Conservation (phyloP, 2,888 invertebrate species). For the Sympetrum striolatum region DNA sequence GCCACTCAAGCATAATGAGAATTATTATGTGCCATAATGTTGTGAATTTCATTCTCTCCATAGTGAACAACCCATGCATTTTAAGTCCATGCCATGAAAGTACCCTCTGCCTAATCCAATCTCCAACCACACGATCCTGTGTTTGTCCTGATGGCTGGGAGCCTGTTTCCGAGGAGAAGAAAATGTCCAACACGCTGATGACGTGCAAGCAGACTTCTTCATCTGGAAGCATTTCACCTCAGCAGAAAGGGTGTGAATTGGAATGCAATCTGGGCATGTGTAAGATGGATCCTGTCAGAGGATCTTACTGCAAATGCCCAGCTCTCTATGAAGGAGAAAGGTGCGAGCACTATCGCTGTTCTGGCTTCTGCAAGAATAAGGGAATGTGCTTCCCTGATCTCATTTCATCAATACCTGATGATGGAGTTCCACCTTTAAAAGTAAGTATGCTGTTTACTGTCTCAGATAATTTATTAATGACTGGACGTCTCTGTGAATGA, state of each 20-base stretch:
- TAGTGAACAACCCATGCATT: constrained; percentile 67
- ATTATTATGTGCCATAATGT: no score
- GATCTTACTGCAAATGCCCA: constrained; percentile 69
- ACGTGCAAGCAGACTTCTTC: background rate
- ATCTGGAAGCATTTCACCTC: constrained; percentile 18
- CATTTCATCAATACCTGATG: constrained; percentile 50
- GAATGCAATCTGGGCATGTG: constrained; percentile 70
- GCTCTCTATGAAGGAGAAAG: constrained; percentile 69
- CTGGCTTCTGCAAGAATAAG: constrained; percentile 71
- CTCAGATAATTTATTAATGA: no score
- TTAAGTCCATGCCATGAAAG: constrained; percentile 67
- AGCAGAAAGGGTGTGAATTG: constrained; percentile 59
- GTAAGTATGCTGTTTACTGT: constrained; percentile 49
- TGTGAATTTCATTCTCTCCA: background rate
- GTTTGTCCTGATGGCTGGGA: constrained; percentile 56
- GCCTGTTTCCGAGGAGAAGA: constrained; percentile 47
- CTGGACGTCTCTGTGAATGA: no score
- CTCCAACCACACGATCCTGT: constrained; percentile 54
- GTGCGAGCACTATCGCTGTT: constrained; percentile 75
- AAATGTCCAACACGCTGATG: background rate
- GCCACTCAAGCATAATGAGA: no score
- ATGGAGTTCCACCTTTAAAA: constrained; percentile 53
- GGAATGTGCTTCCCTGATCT: constrained; percentile 57
- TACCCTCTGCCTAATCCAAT: constrained; percentile 65
- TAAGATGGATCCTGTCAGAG: constrained; percentile 62